Evolutionary conservation across 1,140 invertebrate genomes (phyloP).

Genomic region (Heliconius melpomene): DNA sequence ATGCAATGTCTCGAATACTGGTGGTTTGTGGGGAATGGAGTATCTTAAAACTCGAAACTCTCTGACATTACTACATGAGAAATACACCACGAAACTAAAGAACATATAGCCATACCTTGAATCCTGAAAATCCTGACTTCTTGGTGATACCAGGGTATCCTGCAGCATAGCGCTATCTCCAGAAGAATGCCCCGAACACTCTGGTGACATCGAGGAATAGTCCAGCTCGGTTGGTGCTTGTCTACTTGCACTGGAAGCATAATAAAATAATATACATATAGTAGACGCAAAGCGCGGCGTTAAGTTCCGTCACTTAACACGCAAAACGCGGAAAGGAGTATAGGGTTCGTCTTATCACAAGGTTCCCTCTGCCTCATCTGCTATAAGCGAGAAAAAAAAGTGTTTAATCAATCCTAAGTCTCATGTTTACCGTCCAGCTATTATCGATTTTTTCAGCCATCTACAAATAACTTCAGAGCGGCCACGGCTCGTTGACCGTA

Average conservation of each 20-base stretch:
- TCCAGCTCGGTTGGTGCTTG: conserved; percentile 55
- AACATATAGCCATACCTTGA: conserved; percentile 57
- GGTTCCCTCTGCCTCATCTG: too few relatives aligned
- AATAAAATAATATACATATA: not conserved
- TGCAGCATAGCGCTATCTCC: conserved; percentile 44
- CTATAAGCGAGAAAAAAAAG: too few relatives aligned
- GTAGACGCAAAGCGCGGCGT: too few relatives aligned
- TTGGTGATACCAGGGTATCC: conserved; percentile 44
- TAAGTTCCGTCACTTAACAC: too few relatives aligned
- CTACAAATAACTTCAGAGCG: too few relatives aligned
- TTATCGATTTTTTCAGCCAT: too few relatives aligned
- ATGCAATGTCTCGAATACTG: not conserved
- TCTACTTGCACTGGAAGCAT: conserved; percentile 29
- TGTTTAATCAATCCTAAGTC: too few relatives aligned
- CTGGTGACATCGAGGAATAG: conserved; percentile 64
- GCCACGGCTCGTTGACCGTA: too few relatives aligned
- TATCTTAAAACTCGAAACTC: not conserved
- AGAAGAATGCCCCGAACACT: conserved; percentile 62
- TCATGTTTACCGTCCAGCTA: too few relatives aligned
- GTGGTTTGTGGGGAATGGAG: not conserved
- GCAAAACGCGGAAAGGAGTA: too few relatives aligned
- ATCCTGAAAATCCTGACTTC: conserved; percentile 53
- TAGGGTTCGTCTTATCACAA: too few relatives aligned
- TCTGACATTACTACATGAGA: not conserved
- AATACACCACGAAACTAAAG: too few relatives aligned